phyloP scores from a whole-genome alignment of 2,797 vertebrate species.

The Nasua narica region DNA sequence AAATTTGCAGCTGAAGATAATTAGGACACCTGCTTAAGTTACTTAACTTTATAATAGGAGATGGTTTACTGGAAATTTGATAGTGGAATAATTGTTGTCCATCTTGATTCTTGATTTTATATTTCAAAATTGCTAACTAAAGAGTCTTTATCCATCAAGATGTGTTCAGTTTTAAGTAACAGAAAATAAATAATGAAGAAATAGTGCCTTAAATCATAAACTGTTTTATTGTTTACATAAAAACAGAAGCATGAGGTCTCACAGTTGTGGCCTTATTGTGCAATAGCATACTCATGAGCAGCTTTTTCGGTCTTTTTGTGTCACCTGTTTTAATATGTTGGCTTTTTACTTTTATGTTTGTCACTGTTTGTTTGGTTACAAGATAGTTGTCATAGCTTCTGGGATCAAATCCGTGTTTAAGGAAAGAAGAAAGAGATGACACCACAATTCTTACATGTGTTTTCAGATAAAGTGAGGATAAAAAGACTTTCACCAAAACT shows the following conservation, averaged over 20 bases:
- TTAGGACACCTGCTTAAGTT: not conserved
- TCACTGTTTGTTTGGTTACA: not conserved
- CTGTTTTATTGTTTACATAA: not conserved
- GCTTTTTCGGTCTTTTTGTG: not conserved
- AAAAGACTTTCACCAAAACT: not conserved
- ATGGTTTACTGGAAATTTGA: not conserved
- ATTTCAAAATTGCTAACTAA: not conserved
- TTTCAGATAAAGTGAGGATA: not conserved
- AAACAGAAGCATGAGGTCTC: not conserved
- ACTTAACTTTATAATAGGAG: not conserved
- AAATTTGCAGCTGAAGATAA: not conserved
- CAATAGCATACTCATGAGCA: not conserved
- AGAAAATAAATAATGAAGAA: not conserved
- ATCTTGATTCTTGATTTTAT: not conserved
- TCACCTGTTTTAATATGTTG: not conserved
- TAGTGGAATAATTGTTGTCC: not conserved
- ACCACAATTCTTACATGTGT: not conserved
- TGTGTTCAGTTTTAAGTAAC: not conserved
- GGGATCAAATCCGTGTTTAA: not conserved
- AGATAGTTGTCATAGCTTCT: not conserved
- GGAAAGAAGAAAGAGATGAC: not conserved
- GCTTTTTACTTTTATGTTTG: not conserved
- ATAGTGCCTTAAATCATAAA: not conserved
- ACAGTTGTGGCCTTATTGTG: not conserved
- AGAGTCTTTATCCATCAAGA: not conserved